phyloP scores from a whole-genome alignment of 2,113 vertebrate species.

The Garra rufa region DNA sequence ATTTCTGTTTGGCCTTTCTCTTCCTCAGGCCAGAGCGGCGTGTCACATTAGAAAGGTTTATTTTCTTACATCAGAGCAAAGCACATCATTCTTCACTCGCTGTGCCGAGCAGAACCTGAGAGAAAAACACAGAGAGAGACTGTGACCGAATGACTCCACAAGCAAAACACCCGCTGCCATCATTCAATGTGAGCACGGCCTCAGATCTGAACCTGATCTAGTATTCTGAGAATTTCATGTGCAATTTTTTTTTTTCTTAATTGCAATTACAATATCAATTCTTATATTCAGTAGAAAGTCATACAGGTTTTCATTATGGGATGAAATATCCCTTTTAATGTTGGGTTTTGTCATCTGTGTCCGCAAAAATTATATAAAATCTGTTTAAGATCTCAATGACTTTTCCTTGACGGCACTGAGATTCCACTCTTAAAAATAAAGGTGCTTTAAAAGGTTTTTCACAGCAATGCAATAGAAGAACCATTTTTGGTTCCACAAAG shows the following conservation, averaged over 20 bases:
- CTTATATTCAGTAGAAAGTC: not conserved
- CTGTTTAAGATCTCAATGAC: not conserved
- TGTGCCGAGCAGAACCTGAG: slow-evolving; percentile 26
- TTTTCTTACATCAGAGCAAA: slow-evolving; percentile 62
- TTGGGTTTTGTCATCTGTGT: not conserved
- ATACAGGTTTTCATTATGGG: not conserved
- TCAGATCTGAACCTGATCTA: not conserved
- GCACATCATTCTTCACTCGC: slow-evolving; percentile 68
- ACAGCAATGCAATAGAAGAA: too few species aligned
- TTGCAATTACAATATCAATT: not conserved
- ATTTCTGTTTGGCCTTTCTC: slow-evolving; percentile 76
- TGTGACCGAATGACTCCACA: slow-evolving; percentile 51
- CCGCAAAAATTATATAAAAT: not conserved
- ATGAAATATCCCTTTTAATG: not conserved
- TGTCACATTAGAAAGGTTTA: slow-evolving; percentile 70
- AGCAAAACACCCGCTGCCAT: slow-evolving; percentile 47
- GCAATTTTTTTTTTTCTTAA: not conserved
- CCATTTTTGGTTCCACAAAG: too few species aligned
- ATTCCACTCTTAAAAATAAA: too few species aligned
- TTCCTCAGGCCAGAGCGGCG: slow-evolving; percentile 71
- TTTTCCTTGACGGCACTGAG: not conserved
- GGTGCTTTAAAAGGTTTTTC: too few species aligned
- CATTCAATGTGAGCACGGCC: not conserved
- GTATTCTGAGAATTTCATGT: not conserved
- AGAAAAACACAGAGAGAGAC: slow-evolving; percentile 43